A percentile compares a stretch with the other conserved stretches of the same genome.
These are phyloP conservation scores for Mormyrus iriodes DNA, from an alignment of 2,113 vertebrate genomes.

Conservation along the genomic window DNA sequence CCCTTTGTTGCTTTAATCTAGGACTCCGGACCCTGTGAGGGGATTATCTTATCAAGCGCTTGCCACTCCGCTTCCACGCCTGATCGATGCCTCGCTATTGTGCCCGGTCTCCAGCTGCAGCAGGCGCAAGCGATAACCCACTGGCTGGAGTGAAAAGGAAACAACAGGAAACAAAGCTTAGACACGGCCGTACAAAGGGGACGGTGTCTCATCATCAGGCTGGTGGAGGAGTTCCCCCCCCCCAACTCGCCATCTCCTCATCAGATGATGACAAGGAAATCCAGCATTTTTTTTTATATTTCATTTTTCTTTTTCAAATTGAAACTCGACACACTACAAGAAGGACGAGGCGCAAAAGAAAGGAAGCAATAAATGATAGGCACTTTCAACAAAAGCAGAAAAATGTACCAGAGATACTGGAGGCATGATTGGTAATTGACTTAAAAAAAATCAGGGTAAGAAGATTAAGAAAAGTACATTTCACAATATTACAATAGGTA, in stretches of 20 bases:
- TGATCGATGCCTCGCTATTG: conserved; percentile 61
- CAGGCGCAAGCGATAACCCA: conserved; percentile 68
- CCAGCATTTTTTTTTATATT: neutral
- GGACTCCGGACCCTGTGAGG: conserved; percentile 42
- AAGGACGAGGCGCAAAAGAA: neutral
- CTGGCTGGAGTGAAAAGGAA: conserved; percentile 48
- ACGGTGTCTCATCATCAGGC: conserved; percentile 34
- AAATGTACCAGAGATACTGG: neutral
- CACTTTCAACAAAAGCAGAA: neutral
- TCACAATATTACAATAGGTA: neutral
- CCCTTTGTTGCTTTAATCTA: conserved; percentile 42
- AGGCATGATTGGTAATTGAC: neutral
- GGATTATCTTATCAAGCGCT: conserved; percentile 69
- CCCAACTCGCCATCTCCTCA: neutral
- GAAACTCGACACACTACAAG: neutral
- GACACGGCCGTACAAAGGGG: too few relatives aligned
- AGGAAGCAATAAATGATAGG: neutral
- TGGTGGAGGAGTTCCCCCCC: conserved; percentile 27
- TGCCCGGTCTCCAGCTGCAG: conserved; percentile 42
- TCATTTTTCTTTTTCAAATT: too few relatives aligned
- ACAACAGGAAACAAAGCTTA: conserved; percentile 37
- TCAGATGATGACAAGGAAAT: conserved; percentile 48
- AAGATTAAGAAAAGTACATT: neutral
- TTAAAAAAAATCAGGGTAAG: neutral
- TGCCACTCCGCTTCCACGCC: conserved; percentile 44